Base-by-base conservation (phyloP, 1,140 invertebrate species). In the Teleogryllus occipitalis region DNA sequence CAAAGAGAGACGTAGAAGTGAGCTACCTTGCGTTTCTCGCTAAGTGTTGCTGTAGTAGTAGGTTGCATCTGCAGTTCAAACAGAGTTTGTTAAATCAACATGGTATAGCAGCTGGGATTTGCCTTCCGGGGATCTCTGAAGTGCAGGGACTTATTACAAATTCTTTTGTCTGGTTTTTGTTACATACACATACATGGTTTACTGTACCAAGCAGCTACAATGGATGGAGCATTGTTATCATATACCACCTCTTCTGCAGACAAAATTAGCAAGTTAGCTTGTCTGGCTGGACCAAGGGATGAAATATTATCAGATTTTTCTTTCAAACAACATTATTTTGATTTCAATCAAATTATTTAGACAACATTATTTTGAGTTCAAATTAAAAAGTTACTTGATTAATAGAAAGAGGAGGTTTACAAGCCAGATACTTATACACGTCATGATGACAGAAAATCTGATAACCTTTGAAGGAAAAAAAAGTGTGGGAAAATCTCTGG, bases 81-180 rank as follows among this genome's bases (percentile, higher is more conserved):
- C 54, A 65, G 54, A 65, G 54, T 65, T 65, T 65, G 54, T 65
- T 65, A 65, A 65, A 65, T 65, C 54, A 65, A 65, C 54, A 65
- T 65, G 18, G 18, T 65, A 18, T 65, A 65, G 54, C 54, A 65
- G 54, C 54, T 65, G 54, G 54, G 54, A 18, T 65, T 65, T 65
- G 54, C 18, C 54, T 65, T 65, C 54, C 54, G 7, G 18, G 54
- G 54, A 65, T 65, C 54, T 65, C 54, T 65, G 54, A 1, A 18
- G 54, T 65, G 54, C 54, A 65, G 18, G 54, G 54, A 14, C 54
- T 65, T 65, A 65, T 65, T 65, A 65, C 18, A 65, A 14, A 65
- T 65, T 65, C 10, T 14, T 65, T 65, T 65, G 10, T 65, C 18
- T 65, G 10, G 54, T 65, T 65, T 65, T 14, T 14, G 10, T 65